Percentiles rank a stretch among this genome's conserved stretches.
Conservation (phyloP, 2,888 invertebrate species). For the Tuta absoluta region DNA sequence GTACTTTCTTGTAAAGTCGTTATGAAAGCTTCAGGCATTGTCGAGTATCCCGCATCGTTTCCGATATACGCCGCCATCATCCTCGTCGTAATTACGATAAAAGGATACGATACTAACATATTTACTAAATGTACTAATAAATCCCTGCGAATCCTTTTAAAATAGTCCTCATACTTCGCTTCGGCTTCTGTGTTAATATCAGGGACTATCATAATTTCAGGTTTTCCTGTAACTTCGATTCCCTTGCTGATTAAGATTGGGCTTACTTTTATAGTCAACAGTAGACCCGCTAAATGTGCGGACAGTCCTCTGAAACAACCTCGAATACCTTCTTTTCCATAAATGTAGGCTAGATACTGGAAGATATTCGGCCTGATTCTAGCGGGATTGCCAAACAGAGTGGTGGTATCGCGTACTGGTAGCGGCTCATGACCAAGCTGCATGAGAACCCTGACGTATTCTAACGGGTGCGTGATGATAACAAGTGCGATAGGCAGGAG, state of each 20-base stretch:
- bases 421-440: conserved; percentile 26
- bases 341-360: background rate
- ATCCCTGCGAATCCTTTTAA: background rate
- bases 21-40: background rate
- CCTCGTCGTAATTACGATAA: background rate
- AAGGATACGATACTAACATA: conserved; percentile 1
- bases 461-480: background rate
- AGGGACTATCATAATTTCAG: conserved; percentile 1
- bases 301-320: conserved; percentile 8
- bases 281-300: conserved; percentile 1
- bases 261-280: background rate
- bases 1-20: background rate
- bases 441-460: conserved; percentile 10
- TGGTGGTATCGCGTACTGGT: background rate
- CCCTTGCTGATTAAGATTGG: background rate
- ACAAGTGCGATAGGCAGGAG: background rate
- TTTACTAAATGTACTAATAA: background rate
- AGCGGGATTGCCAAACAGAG: background rate
- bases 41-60: background rate
- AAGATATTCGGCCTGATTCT: conserved; percentile 2
- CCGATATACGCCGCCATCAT: conserved; percentile 12
- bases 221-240: background rate
- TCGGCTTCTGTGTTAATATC: background rate
- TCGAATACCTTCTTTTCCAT: background rate
- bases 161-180: background rate